phyloP scores from a whole-genome alignment of 2,797 vertebrate species.

The Arrhamphus sclerolepis region DNA sequence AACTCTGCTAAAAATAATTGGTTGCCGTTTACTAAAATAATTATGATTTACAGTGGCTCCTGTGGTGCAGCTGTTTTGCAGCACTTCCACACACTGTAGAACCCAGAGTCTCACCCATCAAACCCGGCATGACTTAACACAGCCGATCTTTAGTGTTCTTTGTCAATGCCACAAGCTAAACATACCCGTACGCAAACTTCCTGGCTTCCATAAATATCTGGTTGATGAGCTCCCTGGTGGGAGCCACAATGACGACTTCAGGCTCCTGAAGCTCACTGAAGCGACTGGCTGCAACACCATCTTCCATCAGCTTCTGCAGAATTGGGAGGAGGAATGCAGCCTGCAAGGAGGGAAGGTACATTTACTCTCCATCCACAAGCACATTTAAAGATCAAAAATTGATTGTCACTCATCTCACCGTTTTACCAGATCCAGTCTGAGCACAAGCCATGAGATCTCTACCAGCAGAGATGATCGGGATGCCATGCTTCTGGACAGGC shows the following conservation, averaged over 20 bases:
- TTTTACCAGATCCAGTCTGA: conserved; percentile 97
- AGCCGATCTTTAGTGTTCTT: too few relatives aligned
- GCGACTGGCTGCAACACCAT: conserved; percentile 84
- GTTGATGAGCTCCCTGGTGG: conserved; percentile 93
- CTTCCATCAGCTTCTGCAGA: conserved; percentile 88
- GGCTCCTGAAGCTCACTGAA: conserved; percentile 91
- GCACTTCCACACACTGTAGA: too few relatives aligned
- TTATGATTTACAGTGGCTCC: too few relatives aligned
- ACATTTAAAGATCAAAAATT: background rate
- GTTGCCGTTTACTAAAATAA: too few relatives aligned
- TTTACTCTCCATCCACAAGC: background rate
- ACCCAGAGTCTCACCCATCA: too few relatives aligned
- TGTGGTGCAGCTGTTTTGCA: too few relatives aligned
- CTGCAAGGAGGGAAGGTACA: conserved; percentile 59
- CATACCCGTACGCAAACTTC: conserved; percentile 92
- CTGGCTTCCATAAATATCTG: conserved; percentile 94
- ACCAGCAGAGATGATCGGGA: conserved; percentile 88
- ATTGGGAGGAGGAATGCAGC: conserved; percentile 95
- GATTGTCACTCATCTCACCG: conserved; percentile 79
- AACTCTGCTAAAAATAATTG: too few relatives aligned
- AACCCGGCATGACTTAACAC: background rate
- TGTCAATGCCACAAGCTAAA: background rate
- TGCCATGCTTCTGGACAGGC: conserved; percentile 96
- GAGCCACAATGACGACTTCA: conserved; percentile 89
- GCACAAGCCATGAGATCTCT: conserved; percentile 97